These are phyloP conservation scores for Meriones psammophilus DNA, from an alignment of 2,797 vertebrate genomes.

Conservation along the genomic window DNA sequence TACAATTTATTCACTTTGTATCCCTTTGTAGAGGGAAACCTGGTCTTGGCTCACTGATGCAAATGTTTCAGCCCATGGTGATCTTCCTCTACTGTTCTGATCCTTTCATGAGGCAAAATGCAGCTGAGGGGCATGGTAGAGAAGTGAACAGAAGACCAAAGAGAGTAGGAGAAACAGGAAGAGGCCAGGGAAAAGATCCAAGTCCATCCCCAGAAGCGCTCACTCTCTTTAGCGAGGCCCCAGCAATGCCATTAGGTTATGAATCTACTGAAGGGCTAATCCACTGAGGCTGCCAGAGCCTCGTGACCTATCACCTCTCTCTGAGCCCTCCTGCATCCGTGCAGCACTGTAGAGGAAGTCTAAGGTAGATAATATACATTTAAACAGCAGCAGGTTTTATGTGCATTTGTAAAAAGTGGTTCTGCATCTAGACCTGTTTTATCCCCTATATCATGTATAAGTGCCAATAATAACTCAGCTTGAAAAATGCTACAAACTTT, in stretches of 20 bases:
- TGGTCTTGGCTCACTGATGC: too few relatives aligned
- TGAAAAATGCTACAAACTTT: slow-evolving; percentile 17
- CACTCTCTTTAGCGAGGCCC: neutral
- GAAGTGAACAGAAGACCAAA: neutral
- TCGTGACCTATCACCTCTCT: neutral
- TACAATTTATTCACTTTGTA: too few relatives aligned
- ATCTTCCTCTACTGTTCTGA: too few relatives aligned
- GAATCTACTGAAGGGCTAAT: neutral
- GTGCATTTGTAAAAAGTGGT: slow-evolving; percentile 1
- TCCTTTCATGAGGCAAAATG: neutral
- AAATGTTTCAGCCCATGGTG: too few relatives aligned
- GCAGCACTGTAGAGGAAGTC: neutral
- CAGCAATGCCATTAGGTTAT: neutral
- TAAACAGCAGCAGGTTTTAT: neutral
- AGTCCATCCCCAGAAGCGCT: too few relatives aligned
- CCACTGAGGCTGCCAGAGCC: neutral
- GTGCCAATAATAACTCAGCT: neutral
- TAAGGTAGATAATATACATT: neutral
- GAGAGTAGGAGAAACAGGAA: neutral
- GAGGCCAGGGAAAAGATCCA: neutral
- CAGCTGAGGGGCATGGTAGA: neutral
- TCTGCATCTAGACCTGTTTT: neutral
- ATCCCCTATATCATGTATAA: neutral
- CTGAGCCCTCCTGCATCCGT: too few relatives aligned
- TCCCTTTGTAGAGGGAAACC: too few relatives aligned